Conservation (phyloP, 2,797 vertebrate genomes). For the Orestias chungarensis region DNA sequence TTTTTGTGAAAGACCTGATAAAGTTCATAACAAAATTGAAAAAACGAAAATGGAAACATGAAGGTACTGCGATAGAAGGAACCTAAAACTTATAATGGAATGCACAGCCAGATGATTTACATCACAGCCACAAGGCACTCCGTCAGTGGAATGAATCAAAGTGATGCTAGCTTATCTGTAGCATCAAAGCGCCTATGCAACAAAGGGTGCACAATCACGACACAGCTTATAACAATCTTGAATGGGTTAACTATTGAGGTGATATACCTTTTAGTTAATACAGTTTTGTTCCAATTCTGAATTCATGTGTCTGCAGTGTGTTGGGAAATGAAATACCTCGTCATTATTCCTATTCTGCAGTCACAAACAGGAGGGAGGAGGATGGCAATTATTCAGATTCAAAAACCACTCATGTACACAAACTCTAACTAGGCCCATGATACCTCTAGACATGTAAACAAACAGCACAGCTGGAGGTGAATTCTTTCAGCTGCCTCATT, state of each 20-base stretch:
- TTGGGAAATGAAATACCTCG: constrained; percentile 22
- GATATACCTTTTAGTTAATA: constrained; percentile 12
- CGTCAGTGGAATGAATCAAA: neutral
- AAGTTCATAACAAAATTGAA: constrained; percentile 55
- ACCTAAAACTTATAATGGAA: constrained; percentile 9
- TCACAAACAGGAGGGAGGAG: constrained; percentile 54
- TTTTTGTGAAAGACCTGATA: constrained; percentile 55
- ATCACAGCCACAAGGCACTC: constrained; percentile 20
- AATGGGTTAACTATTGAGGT: neutral
- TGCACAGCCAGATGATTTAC: constrained; percentile 11
- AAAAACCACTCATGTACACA: constrained; percentile 62
- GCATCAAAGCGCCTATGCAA: constrained; percentile 3
- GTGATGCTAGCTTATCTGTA: neutral
- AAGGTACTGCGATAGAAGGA: constrained; percentile 33
- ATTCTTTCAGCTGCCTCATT: constrained; percentile 61
- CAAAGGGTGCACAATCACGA: constrained; percentile 3
- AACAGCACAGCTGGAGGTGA: constrained; percentile 67
- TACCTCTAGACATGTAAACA: constrained; percentile 71
- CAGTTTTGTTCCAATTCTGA: constrained; percentile 18
- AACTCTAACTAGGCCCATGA: constrained; percentile 63
- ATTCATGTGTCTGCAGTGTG: constrained; percentile 23
- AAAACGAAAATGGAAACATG: constrained; percentile 43
- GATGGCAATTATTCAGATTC: constrained; percentile 63
- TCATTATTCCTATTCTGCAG: constrained; percentile 51
- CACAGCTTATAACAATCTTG: neutral